A percentile compares a stretch with the other conserved stretches of the same genome.
Evolutionary conservation across 2,113 vertebrate species (phyloP).

Genomic region (Grantiella picta): DNA sequence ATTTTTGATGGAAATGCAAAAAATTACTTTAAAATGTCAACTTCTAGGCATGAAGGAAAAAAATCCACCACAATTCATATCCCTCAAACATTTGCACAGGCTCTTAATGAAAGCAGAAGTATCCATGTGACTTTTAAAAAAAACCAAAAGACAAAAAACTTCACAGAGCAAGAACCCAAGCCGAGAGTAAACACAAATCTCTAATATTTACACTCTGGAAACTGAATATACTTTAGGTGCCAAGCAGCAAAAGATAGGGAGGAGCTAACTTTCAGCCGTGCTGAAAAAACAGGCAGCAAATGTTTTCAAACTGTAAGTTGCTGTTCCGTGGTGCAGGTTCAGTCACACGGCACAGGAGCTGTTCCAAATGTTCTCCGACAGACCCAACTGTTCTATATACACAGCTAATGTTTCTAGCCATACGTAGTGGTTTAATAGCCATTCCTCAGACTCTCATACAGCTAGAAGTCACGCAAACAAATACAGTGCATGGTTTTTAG

Average conservation of each 20-base stretch:
- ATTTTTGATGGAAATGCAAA: neutral
- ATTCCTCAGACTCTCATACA: neutral
- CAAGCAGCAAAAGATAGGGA: neutral
- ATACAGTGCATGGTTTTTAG: neutral
- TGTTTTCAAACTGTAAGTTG: neutral
- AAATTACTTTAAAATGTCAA: neutral
- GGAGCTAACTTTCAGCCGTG: neutral
- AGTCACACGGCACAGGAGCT: accelerated
- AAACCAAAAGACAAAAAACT: neutral
- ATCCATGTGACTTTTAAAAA: neutral
- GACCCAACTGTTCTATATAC: neutral
- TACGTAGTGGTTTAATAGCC: neutral
- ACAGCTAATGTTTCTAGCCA: neutral
- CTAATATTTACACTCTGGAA: neutral
- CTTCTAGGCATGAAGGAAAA: neutral
- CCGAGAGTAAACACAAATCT: neutral
- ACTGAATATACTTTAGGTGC: neutral
- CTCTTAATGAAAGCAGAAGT: neutral
- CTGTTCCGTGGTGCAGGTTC: neutral
- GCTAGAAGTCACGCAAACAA: neutral
- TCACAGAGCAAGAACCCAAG: neutral
- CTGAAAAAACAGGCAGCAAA: neutral
- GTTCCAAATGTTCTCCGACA: neutral
- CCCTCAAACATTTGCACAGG: neutral
- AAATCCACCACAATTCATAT: neutral